Conservation (phyloP, 2,113 vertebrate genomes). For the Paralichthys olivaceus region DNA sequence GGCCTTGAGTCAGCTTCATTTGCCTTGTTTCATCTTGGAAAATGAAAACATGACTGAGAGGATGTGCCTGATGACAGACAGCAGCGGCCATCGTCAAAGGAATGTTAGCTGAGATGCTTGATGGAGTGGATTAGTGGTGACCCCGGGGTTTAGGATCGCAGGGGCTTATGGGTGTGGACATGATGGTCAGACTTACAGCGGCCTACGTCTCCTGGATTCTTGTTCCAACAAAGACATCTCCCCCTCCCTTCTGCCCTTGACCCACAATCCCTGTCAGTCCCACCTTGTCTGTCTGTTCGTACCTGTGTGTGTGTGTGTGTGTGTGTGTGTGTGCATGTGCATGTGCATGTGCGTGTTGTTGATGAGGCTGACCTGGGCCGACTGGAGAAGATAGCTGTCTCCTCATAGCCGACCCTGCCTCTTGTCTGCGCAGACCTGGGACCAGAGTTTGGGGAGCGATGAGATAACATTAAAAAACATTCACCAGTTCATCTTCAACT, state of each 20-base stretch:
- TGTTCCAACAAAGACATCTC: constrained; percentile 46
- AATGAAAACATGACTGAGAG: constrained; percentile 55
- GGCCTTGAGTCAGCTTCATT: constrained; percentile 21
- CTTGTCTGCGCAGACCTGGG: constrained; percentile 79
- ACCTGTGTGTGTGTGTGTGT: constrained; percentile 16
- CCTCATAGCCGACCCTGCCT: constrained; percentile 71
- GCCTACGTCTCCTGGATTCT: constrained; percentile 37
- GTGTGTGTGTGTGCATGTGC: constrained; percentile 11
- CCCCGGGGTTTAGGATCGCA: constrained; percentile 57
- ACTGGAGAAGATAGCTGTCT: constrained; percentile 75
- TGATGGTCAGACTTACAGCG: constrained; percentile 50
- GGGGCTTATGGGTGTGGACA: constrained; percentile 50
- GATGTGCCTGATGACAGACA: constrained; percentile 55
- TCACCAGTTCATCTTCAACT: background rate
- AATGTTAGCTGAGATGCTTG: constrained; percentile 59
- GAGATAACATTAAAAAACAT: constrained; percentile 5
- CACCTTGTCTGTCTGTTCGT: constrained; percentile 27
- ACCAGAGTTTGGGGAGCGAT: constrained; percentile 6
- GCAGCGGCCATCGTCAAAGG: constrained; percentile 51
- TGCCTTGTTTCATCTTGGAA: constrained; percentile 62
- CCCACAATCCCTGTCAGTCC: constrained; percentile 39
- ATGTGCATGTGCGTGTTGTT: constrained; percentile 30
- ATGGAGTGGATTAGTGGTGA: constrained; percentile 62
- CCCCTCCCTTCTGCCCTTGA: constrained; percentile 37
- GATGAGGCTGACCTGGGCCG: constrained; percentile 78